phyloP scores from a whole-genome alignment of 2,113 vertebrate genomes.

The Romanogobio albipinnatus region DNA sequence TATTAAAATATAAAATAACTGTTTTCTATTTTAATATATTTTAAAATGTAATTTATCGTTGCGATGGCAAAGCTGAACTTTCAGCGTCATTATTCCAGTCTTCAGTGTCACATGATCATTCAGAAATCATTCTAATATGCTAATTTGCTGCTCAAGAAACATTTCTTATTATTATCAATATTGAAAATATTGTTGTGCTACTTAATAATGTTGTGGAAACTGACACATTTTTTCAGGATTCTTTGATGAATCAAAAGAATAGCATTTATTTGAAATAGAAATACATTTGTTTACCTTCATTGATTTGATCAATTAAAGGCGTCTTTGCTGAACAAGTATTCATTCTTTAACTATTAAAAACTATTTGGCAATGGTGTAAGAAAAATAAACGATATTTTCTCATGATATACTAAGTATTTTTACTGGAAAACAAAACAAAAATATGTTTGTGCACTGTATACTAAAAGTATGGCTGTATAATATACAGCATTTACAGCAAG shows the following conservation, averaged over 20 bases:
- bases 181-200: too few relatives aligned
- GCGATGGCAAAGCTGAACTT: too few relatives aligned
- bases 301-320: too few relatives aligned
- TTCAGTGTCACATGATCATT: too few relatives aligned
- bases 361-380: neutral
- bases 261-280: neutral
- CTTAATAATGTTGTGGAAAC: too few relatives aligned
- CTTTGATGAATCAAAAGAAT: neutral
- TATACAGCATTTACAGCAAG: neutral
- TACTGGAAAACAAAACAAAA: slow-evolving; percentile 4
- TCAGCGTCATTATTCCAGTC: too few relatives aligned
- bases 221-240: neutral
- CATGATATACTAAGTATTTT: neutral
- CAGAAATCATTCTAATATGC: too few relatives aligned
- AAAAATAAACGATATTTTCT: neutral
- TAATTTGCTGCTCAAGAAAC: too few relatives aligned
- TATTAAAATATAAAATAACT: neutral
- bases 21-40: too few relatives aligned
- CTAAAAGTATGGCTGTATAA: neutral
- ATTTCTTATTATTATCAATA: too few relatives aligned
- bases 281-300: too few relatives aligned
- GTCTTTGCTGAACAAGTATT: neutral
- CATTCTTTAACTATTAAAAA: neutral
- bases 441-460: neutral
- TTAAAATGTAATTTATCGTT: too few relatives aligned